phyloP scores from a whole-genome alignment of 2,113 vertebrate genomes.

The Varanus salvator region DNA sequence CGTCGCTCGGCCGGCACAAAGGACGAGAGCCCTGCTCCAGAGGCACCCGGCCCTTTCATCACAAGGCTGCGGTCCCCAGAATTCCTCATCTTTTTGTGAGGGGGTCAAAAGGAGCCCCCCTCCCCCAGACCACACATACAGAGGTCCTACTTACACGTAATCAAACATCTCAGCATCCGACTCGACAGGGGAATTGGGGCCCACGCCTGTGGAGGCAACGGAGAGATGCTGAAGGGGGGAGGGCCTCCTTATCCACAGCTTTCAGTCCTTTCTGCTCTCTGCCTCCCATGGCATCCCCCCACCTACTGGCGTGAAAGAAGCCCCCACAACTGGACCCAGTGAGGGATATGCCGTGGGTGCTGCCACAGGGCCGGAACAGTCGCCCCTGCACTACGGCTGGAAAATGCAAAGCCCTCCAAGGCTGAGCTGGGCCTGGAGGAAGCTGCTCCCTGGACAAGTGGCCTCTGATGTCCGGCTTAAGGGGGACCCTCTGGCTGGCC shows the following conservation, averaged over 20 bases:
- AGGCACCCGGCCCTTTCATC: too few relatives aligned
- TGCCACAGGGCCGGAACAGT: not conserved
- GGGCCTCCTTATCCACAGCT: not conserved
- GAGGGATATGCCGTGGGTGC: not conserved
- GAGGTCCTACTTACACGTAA: conserved; percentile 81
- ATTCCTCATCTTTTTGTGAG: not conserved
- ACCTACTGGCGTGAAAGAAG: not conserved
- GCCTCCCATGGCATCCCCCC: not conserved
- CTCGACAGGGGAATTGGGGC: conserved; percentile 84
- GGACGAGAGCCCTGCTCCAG: not conserved
- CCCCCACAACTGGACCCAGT: not conserved
- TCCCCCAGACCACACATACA: not conserved
- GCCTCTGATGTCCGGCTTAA: not conserved
- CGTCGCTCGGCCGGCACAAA: not conserved
- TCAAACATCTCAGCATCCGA: conserved; percentile 78
- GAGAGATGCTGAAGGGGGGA: not conserved
- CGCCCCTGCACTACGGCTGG: not conserved
- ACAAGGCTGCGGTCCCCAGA: not conserved
- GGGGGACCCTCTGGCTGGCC: too few relatives aligned
- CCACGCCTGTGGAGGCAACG: conserved; percentile 78
- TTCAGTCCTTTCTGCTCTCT: not conserved
- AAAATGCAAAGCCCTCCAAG: not conserved
- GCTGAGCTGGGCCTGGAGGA: not conserved
- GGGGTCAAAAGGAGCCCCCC: not conserved
- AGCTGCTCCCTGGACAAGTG: not conserved